Conservation (phyloP, 2,113 vertebrate species). For the Platysternon megacephalum region DNA sequence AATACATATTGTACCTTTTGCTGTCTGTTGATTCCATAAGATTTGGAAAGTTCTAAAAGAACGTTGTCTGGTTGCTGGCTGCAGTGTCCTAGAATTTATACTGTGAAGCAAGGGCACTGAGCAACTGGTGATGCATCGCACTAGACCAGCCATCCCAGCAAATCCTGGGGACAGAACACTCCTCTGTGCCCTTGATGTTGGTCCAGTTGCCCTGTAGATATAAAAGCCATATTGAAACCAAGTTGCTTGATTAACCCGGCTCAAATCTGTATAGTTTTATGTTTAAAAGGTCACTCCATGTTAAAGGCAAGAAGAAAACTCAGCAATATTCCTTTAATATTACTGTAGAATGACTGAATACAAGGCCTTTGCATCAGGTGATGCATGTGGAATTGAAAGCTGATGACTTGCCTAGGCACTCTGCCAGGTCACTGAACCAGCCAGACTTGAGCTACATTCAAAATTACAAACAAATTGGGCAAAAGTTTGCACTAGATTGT, state of each 20-base stretch:
- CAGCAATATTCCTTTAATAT: not conserved
- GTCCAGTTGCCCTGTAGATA: slow-evolving; percentile 57
- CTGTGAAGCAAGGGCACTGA: slow-evolving; percentile 63
- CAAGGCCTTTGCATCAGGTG: not conserved
- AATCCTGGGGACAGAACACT: not conserved
- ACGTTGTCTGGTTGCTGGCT: slow-evolving; percentile 66
- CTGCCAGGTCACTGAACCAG: not conserved
- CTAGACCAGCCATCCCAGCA: slow-evolving; percentile 74
- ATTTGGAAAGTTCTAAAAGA: slow-evolving; percentile 78
- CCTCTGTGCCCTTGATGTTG: slow-evolving; percentile 19
- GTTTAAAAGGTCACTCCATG: not conserved
- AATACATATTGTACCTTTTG: slow-evolving; percentile 72
- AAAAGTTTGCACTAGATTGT: not conserved
- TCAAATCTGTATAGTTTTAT: not conserved
- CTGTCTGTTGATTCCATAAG: slow-evolving; percentile 77
- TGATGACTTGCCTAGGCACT: not conserved
- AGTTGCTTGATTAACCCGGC: not conserved
- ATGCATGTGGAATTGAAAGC: not conserved
- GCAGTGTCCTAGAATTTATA: slow-evolving; percentile 40
- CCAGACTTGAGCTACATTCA: not conserved
- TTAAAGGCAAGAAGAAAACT: not conserved
- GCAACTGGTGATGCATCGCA: slow-evolving; percentile 74
- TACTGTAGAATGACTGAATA: not conserved
- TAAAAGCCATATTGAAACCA: not conserved
- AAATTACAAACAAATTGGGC: not conserved